Evolutionary conservation across 2,888 invertebrate species (phyloP).

Genomic region (Stratiomys singularior): DNA sequence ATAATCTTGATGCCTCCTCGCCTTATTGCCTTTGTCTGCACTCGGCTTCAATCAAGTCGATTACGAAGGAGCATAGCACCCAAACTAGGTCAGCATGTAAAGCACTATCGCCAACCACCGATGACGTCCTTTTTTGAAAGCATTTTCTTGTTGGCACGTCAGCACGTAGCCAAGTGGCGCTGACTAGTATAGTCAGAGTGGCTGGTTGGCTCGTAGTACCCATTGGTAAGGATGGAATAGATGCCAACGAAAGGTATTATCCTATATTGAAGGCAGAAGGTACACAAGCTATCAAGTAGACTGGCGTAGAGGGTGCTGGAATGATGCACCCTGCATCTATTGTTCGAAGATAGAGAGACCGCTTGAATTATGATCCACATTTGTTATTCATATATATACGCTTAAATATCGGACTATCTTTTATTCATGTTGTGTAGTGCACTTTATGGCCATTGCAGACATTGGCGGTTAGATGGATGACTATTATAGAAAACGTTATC

Average conservation of each 20-base stretch:
- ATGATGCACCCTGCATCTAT: slow-evolving; percentile 10
- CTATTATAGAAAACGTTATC: background rate
- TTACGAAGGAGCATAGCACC: background rate
- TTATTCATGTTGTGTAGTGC: slow-evolving; percentile 29
- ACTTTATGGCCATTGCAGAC: slow-evolving; percentile 34
- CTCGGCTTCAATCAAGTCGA: background rate
- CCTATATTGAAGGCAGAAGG: slow-evolving; percentile 1
- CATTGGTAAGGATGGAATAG: background rate
- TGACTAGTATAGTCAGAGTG: slow-evolving; percentile 18
- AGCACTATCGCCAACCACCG: background rate
- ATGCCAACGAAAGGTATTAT: background rate
- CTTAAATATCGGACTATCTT: slow-evolving; percentile 30
- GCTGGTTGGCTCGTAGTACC: background rate
- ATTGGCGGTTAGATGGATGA: slow-evolving; percentile 12
- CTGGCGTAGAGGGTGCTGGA: background rate
- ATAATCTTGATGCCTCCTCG: background rate
- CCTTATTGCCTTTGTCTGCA: background rate
- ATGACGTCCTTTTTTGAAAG: slow-evolving; percentile 12
- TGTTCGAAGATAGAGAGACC: background rate
- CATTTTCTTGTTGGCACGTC: slow-evolving; percentile 40
- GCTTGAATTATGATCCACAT: slow-evolving; percentile 32
- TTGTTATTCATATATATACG: slow-evolving; percentile 28
- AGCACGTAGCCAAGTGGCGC: slow-evolving; percentile 22
- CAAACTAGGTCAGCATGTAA: slow-evolving; percentile 30
- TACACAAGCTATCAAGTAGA: background rate